Conservation (phyloP, 2,113 vertebrate species). For the Megalops atlanticus region DNA sequence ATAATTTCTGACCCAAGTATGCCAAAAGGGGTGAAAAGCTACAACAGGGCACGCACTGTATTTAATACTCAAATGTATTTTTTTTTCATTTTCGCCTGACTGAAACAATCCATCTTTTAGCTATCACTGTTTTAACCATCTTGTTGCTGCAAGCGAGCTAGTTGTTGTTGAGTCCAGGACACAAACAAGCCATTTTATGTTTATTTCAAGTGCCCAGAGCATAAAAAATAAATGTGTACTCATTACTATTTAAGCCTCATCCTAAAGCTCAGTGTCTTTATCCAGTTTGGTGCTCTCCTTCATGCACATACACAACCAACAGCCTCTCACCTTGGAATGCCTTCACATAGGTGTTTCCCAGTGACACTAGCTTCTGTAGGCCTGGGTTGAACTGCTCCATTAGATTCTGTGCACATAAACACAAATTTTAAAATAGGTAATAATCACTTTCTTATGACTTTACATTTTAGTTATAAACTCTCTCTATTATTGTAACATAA, state of each 20-base stretch:
- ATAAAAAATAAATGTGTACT: conserved; percentile 45
- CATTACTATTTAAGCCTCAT: conserved; percentile 7
- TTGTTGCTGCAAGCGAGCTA: conserved; percentile 24
- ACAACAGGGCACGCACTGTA: neutral
- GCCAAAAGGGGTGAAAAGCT: neutral
- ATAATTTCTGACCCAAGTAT: neutral
- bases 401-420: conserved; percentile 74
- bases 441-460: neutral
- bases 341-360: conserved; percentile 85
- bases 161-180: conserved; percentile 33
- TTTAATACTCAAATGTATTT: neutral
- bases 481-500: neutral
- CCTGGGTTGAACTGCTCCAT: conserved; percentile 90
- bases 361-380: conserved; percentile 84
- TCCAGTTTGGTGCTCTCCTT: neutral
- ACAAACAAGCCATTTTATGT: conserved; percentile 26
- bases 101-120: neutral
- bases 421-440: neutral
- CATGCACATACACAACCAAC: neutral
- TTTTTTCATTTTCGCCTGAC: neutral
- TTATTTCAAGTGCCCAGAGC: conserved; percentile 33
- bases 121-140: conserved; percentile 43
- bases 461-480: neutral
- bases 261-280: neutral
- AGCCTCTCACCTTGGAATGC: conserved; percentile 84